Conservation (phyloP, 2,797 vertebrate species). For the Xerus rutilus region DNA sequence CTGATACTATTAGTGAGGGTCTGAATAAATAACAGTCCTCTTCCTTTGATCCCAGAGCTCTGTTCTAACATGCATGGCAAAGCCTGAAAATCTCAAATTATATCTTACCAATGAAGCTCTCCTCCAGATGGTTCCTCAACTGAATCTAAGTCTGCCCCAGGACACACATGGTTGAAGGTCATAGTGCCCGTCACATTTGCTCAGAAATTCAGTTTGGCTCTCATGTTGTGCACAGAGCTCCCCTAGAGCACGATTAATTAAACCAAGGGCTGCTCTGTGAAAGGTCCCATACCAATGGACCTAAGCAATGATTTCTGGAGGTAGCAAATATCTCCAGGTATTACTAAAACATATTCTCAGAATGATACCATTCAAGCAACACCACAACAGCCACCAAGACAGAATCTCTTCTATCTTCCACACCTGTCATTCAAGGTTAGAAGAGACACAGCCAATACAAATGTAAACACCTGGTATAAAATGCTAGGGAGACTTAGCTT, state of each 20-base stretch:
- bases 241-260: neutral
- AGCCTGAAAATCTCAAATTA: constrained; percentile 35
- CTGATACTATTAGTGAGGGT: neutral
- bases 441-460: neutral
- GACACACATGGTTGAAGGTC: neutral
- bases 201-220: constrained; percentile 26
- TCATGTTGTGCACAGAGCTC: neutral
- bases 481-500: neutral
- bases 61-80: neutral
- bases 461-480: neutral
- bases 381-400: neutral
- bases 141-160: neutral
- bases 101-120: neutral
- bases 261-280: neutral
- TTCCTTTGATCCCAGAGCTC: neutral
- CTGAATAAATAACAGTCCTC: neutral
- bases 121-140: neutral
- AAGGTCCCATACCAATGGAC: neutral
- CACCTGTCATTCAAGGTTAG: neutral
- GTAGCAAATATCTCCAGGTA: neutral
- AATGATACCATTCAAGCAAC: neutral
- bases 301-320: neutral
- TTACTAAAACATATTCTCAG: neutral
- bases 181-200: neutral
- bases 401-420: neutral